Percentiles rank a stretch among this genome's conserved stretches.
phyloP scores from a whole-genome alignment of 1,140 invertebrate genomes.

The Drosophila virilis region DNA sequence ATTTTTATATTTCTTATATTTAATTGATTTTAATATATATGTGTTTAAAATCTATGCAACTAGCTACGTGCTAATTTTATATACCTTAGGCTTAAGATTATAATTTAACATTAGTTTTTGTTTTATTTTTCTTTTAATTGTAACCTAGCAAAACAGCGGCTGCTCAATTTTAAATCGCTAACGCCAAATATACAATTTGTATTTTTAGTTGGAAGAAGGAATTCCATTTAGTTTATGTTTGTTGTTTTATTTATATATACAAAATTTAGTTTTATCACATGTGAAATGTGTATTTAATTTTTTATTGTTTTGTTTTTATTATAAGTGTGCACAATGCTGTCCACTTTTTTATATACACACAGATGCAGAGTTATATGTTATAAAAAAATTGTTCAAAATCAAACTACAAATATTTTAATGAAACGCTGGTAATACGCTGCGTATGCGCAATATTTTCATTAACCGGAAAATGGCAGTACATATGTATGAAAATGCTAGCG shows the following conservation, averaged over 20 bases:
- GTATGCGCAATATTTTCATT: slow-evolving; percentile 44
- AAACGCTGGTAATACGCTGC: slow-evolving; percentile 55
- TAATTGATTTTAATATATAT: slow-evolving; percentile 44
- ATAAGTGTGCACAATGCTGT: slow-evolving; percentile 13
- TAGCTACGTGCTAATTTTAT: slow-evolving; percentile 69
- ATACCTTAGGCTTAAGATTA: slow-evolving; percentile 12
- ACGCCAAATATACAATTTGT: slow-evolving; percentile 69
- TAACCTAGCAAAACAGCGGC: slow-evolving; percentile 62
- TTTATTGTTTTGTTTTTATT: slow-evolving; percentile 3
- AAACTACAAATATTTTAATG: slow-evolving; percentile 66
- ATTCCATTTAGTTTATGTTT: slow-evolving; percentile 8
- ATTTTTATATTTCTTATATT: slow-evolving; percentile 15
- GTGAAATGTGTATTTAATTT: slow-evolving; percentile 61
- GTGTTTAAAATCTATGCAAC: slow-evolving; percentile 70
- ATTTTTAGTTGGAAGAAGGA: not conserved
- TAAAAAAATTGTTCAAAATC: slow-evolving; percentile 45
- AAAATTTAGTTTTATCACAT: slow-evolving; percentile 68
- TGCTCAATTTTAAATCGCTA: slow-evolving; percentile 70
- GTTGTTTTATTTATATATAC: slow-evolving; percentile 56
- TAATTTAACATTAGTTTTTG: slow-evolving; percentile 13
- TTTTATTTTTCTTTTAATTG: slow-evolving; percentile 31
- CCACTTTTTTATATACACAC: slow-evolving; percentile 53
- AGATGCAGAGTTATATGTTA: slow-evolving; percentile 45
- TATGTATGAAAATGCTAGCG: slow-evolving; percentile 10
- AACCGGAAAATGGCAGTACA: slow-evolving; percentile 61